These are phyloP conservation scores for Panagrolaimus sp. DNA, from an alignment of 1,140 invertebrate genomes.

Conservation along the genomic window DNA sequence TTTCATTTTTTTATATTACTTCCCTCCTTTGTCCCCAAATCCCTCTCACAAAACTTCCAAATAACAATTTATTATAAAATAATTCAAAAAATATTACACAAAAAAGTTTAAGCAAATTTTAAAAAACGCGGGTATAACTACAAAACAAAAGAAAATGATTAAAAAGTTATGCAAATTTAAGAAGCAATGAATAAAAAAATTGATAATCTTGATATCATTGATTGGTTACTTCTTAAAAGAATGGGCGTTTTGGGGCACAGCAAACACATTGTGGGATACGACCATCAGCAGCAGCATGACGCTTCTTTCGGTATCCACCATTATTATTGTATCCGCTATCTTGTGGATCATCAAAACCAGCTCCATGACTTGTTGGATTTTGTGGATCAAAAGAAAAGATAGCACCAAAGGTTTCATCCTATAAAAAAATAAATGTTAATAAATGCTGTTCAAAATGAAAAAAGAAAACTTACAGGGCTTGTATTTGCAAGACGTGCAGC, in stretches of 20 bases:
- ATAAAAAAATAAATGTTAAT: background rate
- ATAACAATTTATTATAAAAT: too few relatives aligned
- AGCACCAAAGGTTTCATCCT: slow-evolving; percentile 24
- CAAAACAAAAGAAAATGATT: too few relatives aligned
- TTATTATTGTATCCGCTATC: background rate
- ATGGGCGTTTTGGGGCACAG: slow-evolving; percentile 22
- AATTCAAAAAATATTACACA: too few relatives aligned
- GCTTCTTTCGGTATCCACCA: slow-evolving; percentile 16
- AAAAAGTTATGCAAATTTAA: too few relatives aligned
- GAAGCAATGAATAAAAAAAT: too few relatives aligned
- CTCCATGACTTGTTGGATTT: slow-evolving; percentile 17
- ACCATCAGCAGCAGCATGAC: background rate
- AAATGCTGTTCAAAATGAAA: too few relatives aligned
- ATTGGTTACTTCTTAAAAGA: background rate
- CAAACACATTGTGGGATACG: slow-evolving; percentile 22
- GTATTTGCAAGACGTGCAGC: slow-evolving; percentile 23
- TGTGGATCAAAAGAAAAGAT: slow-evolving; percentile 23
- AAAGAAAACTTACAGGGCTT: slow-evolving; percentile 13
- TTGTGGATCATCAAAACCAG: slow-evolving; percentile 13
- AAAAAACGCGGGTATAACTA: too few relatives aligned
- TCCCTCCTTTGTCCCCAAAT: too few relatives aligned
- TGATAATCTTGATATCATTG: too few relatives aligned
- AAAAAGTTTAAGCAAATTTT: too few relatives aligned
- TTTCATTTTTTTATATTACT: too few relatives aligned
- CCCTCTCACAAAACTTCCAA: too few relatives aligned